Percentiles rank a stretch among this genome's conserved stretches.
phyloP scores from a whole-genome alignment of 1,140 invertebrate species.

The Heterodera carotae region DNA sequence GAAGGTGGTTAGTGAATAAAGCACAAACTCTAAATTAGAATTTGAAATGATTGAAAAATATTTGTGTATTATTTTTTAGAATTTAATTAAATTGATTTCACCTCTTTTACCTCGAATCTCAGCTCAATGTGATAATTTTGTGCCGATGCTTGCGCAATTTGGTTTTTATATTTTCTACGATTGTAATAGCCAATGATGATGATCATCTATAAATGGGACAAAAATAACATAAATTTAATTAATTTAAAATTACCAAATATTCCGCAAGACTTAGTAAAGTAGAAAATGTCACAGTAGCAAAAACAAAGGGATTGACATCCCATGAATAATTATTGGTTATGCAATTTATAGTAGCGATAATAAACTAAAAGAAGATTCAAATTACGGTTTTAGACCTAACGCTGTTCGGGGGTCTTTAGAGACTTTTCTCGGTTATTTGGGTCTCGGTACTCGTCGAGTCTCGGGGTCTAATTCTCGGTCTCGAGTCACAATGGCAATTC shows the following conservation, averaged over 20 bases:
- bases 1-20: too few species aligned
- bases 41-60: too few species aligned
- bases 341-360: neutral
- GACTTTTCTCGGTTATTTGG: too few species aligned
- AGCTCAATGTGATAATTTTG: neutral
- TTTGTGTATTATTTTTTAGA: neutral
- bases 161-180: neutral
- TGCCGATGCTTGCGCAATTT: neutral
- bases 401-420: too few species aligned
- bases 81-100: neutral
- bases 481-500: too few species aligned
- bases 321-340: neutral
- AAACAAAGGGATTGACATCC: neutral
- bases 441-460: too few species aligned
- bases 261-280: neutral
- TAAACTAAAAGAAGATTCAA: too few species aligned
- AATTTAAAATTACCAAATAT: neutral
- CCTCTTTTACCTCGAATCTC: neutral
- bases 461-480: too few species aligned
- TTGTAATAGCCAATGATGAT: neutral
- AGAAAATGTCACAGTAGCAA: neutral
- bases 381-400: too few species aligned
- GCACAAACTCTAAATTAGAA: too few species aligned
- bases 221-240: neutral
- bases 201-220: neutral